Evolutionary conservation across 2,888 invertebrate genomes (phyloP), one percentile per base, ranked within the genome.

Genomic region (Stictocephala bisonia): DNA sequence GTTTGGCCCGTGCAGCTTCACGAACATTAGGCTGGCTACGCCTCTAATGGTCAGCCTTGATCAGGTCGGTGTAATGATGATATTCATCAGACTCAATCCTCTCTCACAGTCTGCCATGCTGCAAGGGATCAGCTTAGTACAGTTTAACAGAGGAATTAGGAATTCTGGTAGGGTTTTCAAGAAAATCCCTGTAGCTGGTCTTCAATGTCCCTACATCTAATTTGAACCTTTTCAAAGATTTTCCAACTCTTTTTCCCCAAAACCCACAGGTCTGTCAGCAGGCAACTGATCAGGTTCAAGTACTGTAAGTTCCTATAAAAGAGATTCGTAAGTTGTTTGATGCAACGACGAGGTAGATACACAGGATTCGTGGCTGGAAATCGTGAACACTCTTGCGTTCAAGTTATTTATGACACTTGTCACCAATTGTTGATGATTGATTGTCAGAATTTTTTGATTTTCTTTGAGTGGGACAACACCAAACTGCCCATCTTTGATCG

Each of bases 81-180:
- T 22, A 53, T 74, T 74, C 67, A 74, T 64, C 15, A 26, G 60
- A 53, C 74, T 74, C 27, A 74, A 74, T 11, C 64, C 74, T 22
- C 41, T 50, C 26, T 74, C 69, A 35, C 53, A 51, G n/a, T 69
- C 69, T 41, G 53, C 24, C 27, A 53, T 51, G 31, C 69, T 69
- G 69, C 51, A 51, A 31, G 53, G 69, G n/a, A 69, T 51, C 9
- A 69, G 69, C 40, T 53, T 69, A 1, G 51, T 20, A 27, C 27
- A 48, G 26, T 48, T 67, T 27, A 48, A 6, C 20, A 67, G 50
- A 11, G 67, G 48, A 6, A 6, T 48, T 41, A 67, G 20, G 13
- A 48, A 20, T 27, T 67, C 48, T 4, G 67, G 29, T 13, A 56
- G 26, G 26, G n/a, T 67, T 26, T 31, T 20, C 41, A 3, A 31